phyloP scores from a whole-genome alignment of 2,888 invertebrate species.

The Catonia carolina region DNA sequence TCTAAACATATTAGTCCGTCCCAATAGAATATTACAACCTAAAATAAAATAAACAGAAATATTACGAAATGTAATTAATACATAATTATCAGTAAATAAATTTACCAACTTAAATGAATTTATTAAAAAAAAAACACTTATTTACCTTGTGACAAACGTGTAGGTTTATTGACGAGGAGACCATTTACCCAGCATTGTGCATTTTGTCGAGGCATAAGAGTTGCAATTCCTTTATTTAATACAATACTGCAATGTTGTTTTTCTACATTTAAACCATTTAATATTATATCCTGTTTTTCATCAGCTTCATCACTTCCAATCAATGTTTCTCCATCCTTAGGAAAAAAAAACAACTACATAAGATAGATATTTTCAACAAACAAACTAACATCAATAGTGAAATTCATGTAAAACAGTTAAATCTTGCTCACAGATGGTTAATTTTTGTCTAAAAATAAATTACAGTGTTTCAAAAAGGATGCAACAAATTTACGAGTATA shows the following conservation, averaged over 20 bases:
- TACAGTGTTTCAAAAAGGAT: too few relatives aligned
- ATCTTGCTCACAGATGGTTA: too few relatives aligned
- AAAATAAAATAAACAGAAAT: conserved; percentile 20
- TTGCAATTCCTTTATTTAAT: conserved; percentile 64
- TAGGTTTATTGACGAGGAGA: conserved; percentile 67
- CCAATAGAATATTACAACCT: conserved; percentile 71
- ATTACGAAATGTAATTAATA: conserved; percentile 12
- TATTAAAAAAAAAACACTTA: conserved; percentile 8
- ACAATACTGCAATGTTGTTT: conserved; percentile 71
- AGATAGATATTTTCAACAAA: too few relatives aligned
- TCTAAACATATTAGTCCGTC: conserved; percentile 74
- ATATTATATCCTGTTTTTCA: conserved; percentile 67
- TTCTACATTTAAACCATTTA: conserved; percentile 68
- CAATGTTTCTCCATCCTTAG: conserved; percentile 80
- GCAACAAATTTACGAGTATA: too few relatives aligned
- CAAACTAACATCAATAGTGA: too few relatives aligned
- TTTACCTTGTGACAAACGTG: conserved; percentile 65
- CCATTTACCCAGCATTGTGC: conserved; percentile 81
- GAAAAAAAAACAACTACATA: conserved; percentile 26
- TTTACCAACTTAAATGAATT: neutral
- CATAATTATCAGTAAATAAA: neutral
- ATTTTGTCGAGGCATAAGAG: conserved; percentile 61
- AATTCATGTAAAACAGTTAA: too few relatives aligned
- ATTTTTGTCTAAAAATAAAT: too few relatives aligned
- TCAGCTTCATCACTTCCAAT: conserved; percentile 72